Evolutionary conservation across 2,888 invertebrate genomes (phyloP).

Genomic region (Stenoptilia bipunctidactyla): DNA sequence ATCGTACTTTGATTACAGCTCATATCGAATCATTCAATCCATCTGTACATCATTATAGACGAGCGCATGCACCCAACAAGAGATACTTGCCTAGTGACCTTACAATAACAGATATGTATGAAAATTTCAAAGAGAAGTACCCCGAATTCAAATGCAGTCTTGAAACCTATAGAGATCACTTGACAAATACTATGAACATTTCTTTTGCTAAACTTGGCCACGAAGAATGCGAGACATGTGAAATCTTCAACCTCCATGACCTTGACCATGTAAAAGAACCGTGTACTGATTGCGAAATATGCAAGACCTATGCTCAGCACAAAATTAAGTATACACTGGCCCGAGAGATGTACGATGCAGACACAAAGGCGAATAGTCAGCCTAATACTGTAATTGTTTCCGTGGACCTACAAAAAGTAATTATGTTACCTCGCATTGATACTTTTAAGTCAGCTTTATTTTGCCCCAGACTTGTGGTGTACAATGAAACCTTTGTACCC

Average conservation of each 20-base stretch:
- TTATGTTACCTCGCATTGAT: too few species aligned
- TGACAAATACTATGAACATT: conserved; percentile 10
- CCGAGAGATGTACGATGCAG: too few species aligned
- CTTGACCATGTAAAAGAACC: conserved; percentile 1
- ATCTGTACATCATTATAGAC: conserved; percentile 12
- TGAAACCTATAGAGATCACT: conserved; percentile 3
- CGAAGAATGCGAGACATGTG: conserved; percentile 7
- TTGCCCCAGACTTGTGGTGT: too few species aligned
- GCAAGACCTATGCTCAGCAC: too few species aligned
- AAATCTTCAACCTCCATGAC: conserved; percentile 6
- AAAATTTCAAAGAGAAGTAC: not conserved
- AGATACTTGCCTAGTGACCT: conserved; percentile 10
- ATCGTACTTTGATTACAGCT: too few species aligned
- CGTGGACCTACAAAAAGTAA: too few species aligned
- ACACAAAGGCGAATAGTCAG: too few species aligned
- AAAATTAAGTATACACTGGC: too few species aligned
- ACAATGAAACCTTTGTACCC: conserved; percentile 7
- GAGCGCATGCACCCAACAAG: conserved; percentile 6
- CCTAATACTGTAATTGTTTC: too few species aligned
- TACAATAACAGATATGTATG: conserved; percentile 8
- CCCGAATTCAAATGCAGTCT: conserved; percentile 7
- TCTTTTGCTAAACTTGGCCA: conserved; percentile 12
- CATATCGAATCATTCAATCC: conserved; percentile 11
- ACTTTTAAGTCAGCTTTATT: too few species aligned
- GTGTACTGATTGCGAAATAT: too few species aligned